Conservation (phyloP, 2,888 invertebrate genomes). For the Euphydryas editha region DNA sequence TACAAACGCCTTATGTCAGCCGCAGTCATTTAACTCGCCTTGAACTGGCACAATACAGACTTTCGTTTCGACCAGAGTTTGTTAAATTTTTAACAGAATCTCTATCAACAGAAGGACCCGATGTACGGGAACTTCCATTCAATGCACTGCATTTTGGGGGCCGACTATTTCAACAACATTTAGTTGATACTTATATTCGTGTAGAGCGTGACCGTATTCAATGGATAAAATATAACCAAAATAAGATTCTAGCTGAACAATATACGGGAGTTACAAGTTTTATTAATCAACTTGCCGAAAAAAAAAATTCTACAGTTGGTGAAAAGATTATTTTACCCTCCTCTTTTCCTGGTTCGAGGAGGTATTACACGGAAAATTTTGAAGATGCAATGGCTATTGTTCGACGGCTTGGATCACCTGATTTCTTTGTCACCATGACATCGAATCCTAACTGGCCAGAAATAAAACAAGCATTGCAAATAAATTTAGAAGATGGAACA, state of each 20-base stretch:
- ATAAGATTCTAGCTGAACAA: constrained; percentile 38
- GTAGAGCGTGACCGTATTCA: constrained; percentile 39
- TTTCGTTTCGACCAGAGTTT: constrained; percentile 27
- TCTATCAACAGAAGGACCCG: constrained; percentile 35
- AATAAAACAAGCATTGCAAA: constrained; percentile 42
- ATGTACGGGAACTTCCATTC: constrained; percentile 38
- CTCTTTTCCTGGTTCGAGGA: constrained; percentile 10
- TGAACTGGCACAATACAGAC: constrained; percentile 38
- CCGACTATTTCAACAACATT: constrained; percentile 33
- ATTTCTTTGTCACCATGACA: constrained; percentile 45
- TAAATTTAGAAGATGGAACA: constrained; percentile 39
- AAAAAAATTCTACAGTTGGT: constrained; percentile 39
- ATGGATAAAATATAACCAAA: constrained; percentile 40
- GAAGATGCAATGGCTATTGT: constrained; percentile 45
- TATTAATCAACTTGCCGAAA: constrained; percentile 35
- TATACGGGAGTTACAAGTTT: constrained; percentile 39
- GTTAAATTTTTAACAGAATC: constrained; percentile 34
- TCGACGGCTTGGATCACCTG: constrained; percentile 40
- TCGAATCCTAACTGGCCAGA: constrained; percentile 49
- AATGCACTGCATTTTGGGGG: constrained; percentile 27
- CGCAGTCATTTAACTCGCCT: constrained; percentile 39
- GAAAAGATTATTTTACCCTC: constrained; percentile 41
- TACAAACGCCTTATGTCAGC: constrained; percentile 37
- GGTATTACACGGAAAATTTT: constrained; percentile 35
- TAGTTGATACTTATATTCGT: constrained; percentile 34